Evolutionary conservation across 1,140 invertebrate genomes (phyloP).

Genomic region (Cydia strobilella): DNA sequence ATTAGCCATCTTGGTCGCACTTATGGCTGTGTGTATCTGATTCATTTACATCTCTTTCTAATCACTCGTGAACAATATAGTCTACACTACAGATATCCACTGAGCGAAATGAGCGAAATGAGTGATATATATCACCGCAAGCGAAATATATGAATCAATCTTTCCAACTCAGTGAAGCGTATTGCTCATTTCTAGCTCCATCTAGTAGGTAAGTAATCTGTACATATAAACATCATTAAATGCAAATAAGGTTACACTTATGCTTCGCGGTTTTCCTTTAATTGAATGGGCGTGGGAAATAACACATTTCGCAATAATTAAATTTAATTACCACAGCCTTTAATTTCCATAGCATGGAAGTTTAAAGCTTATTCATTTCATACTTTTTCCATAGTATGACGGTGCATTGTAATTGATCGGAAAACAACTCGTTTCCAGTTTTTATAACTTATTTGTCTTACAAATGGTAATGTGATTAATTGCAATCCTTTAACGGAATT

Average conservation of each 20-base stretch:
- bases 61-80: too few relatives aligned
- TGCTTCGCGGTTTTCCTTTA: neutral
- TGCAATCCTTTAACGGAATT: neutral
- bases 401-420: neutral
- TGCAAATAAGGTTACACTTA: neutral
- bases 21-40: too few relatives aligned
- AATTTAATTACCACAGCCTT: neutral
- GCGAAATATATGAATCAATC: too few relatives aligned
- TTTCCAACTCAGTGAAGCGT: too few relatives aligned
- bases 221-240: constrained; percentile 5
- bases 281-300: neutral
- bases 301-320: neutral
- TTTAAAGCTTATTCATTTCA: constrained; percentile 5
- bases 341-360: neutral
- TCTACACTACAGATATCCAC: too few relatives aligned
- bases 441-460: constrained; percentile 4
- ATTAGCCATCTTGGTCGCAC: too few relatives aligned
- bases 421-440: neutral
- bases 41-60: too few relatives aligned
- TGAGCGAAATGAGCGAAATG: too few relatives aligned
- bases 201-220: too few relatives aligned
- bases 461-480: neutral
- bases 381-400: constrained; percentile 9
- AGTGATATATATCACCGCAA: too few relatives aligned
- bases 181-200: too few relatives aligned